Conservation (phyloP, 2,888 invertebrate species). For the Lycaena phlaeas region DNA sequence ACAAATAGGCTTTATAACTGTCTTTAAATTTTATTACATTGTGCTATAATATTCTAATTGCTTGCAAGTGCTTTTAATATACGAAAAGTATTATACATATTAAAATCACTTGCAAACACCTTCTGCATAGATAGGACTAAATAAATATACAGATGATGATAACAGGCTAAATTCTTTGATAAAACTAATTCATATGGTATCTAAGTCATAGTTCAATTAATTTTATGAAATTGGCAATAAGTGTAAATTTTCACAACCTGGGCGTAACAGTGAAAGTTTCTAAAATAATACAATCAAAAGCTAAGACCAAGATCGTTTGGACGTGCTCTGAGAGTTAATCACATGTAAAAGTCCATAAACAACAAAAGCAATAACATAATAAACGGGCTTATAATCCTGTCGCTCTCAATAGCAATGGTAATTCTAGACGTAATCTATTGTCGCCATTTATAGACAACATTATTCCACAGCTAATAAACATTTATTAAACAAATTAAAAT, state of each 20-base stretch:
- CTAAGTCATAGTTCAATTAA: too few relatives aligned
- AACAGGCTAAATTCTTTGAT: too few relatives aligned
- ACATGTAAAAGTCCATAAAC: conserved; percentile 1
- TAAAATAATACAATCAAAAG: conserved; percentile 1
- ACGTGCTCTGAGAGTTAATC: background rate
- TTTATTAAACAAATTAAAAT: too few relatives aligned
- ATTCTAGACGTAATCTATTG: background rate
- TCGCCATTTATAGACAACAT: background rate
- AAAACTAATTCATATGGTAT: too few relatives aligned
- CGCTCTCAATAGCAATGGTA: background rate
- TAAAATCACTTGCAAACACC: too few relatives aligned
- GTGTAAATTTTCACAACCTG: background rate
- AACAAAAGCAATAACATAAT: conserved; percentile 4
- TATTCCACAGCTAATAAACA: background rate
- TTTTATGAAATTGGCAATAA: conserved; percentile 6
- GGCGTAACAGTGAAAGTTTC: conserved; percentile 5
- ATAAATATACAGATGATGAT: too few relatives aligned
- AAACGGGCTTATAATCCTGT: conserved; percentile 4
- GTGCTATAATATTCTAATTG: too few relatives aligned
- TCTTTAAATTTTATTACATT: too few relatives aligned
- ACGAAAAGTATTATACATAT: too few relatives aligned
- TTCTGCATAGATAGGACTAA: too few relatives aligned
- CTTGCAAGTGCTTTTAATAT: too few relatives aligned
- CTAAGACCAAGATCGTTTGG: background rate
- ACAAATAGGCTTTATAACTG: too few relatives aligned